These are phyloP conservation scores for Papilio polytes DNA, from an alignment of 1,140 invertebrate genomes.

Conservation along the genomic window DNA sequence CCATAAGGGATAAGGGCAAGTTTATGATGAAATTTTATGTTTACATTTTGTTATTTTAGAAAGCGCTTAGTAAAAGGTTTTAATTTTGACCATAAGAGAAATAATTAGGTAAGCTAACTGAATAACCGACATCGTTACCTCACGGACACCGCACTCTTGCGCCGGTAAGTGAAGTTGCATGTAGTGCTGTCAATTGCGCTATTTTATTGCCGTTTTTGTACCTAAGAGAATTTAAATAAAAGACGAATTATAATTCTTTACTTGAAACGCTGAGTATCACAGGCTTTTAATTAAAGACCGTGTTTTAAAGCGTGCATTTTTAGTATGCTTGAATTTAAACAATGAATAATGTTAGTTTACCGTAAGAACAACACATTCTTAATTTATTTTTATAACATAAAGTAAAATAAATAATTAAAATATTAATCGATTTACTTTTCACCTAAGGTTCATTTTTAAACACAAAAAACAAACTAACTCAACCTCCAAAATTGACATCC, in stretches of 20 bases:
- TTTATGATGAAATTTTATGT: no score
- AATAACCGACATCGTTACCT: constrained; percentile 55
- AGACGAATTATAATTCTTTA: neutral
- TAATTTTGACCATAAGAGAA: constrained; percentile 51
- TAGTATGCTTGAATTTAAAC: neutral
- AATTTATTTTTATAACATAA: neutral
- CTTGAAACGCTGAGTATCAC: neutral
- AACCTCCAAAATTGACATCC: neutral
- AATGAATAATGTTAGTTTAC: neutral
- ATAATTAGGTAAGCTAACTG: constrained; percentile 57
- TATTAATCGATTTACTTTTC: neutral
- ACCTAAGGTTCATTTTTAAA: no score
- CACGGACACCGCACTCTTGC: constrained; percentile 55
- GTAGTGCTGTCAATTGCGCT: constrained; percentile 64
- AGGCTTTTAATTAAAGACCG: neutral
- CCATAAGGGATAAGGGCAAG: no score
- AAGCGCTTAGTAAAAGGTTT: neutral
- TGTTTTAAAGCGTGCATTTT: constrained; percentile 3
- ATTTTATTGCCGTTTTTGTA: constrained; percentile 48
- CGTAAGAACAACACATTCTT: neutral
- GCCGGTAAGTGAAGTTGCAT: constrained; percentile 75
- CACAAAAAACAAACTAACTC: no score
- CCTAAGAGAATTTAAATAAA: neutral
- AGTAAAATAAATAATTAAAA: neutral
- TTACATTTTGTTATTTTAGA: neutral